Conservation (phyloP, 2,113 vertebrate species). For the Hipposideros armiger region DNA sequence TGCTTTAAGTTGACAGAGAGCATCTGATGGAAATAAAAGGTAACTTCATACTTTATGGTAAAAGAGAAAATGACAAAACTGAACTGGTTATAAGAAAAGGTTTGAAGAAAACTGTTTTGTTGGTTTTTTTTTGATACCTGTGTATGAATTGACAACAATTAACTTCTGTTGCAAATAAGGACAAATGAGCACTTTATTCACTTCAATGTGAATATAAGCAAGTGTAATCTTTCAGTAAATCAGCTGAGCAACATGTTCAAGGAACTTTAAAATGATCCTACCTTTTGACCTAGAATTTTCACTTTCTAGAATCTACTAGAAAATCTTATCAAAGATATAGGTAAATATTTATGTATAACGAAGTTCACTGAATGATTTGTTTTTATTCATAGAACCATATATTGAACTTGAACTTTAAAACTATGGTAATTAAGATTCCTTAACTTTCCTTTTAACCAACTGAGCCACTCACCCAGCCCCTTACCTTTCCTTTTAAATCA, state of each 20-base stretch:
- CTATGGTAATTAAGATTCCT: neutral
- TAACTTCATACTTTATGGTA: neutral
- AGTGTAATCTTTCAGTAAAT: slow-evolving; percentile 19
- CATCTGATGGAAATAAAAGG: neutral
- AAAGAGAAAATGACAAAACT: slow-evolving; percentile 5
- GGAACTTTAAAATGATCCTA: slow-evolving; percentile 24
- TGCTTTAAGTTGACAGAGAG: slow-evolving; percentile 14
- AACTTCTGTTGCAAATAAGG: neutral
- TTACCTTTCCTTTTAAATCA: slow-evolving; percentile 23
- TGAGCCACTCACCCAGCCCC: too few relatives aligned
- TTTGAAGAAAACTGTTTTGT: neutral
- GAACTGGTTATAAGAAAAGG: neutral
- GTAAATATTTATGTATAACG: slow-evolving; percentile 77
- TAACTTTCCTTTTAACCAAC: slow-evolving; percentile 15
- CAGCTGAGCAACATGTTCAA: neutral
- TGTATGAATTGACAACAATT: slow-evolving; percentile 12
- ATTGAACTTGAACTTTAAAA: slow-evolving; percentile 56
- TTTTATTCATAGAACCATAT: slow-evolving; percentile 41
- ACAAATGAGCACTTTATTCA: neutral
- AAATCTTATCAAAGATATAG: slow-evolving; percentile 70
- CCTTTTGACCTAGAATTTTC: slow-evolving; percentile 52
- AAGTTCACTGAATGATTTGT: slow-evolving; percentile 61
- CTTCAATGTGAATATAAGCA: neutral
- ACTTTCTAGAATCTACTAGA: slow-evolving; percentile 27
- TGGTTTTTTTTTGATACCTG: neutral